Evolutionary conservation across 2,797 vertebrate species (phyloP), one percentile per base, ranked within the genome.

Genomic region (Coendou prehensilis): DNA sequence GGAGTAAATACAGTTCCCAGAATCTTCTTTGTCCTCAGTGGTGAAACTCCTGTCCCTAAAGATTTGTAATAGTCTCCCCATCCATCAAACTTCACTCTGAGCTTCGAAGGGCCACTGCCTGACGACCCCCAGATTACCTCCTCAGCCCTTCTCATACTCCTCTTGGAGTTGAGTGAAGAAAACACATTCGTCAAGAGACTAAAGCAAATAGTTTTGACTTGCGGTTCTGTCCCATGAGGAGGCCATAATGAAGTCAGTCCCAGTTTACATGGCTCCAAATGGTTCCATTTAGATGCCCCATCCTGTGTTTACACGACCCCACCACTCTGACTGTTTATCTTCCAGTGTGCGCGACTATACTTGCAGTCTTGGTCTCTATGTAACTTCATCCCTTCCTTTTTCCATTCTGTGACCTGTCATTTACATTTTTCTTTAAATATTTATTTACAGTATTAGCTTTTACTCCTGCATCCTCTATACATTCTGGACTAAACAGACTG

Each of bases 391-490:
- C 86, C 89, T 87, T 26, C 81, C 86, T 89, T 94, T 94, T 96
- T 95, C 97, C 92, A 87, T 67, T 86, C 69, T 30, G 1, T 2
- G 87, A 76, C 78, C 93, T 95, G 52, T 95, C 97, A 96, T 97
- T 97, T 96, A 96, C 93, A 86, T 94, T 92, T 95, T 97, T 93
- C 96, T 93, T 95, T 28, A 87, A 97, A 94, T 94, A 87, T 95
- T 97, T 98, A 92, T 97, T 98, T 97, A 97, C n/a, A 9, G 87
- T 28, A 87, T 96, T 97, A 96, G 89, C 85, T 93, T 91, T 87
- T 64, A 93, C 84, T 90, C 67, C 59, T 50, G 78, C 73, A 47
- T 80, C 89, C 67, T 69, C 87, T 92, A 52, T 91, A 82, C 71
- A 37, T 78, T 52, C 50, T 22, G 33, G 85, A 75, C 61, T 87